Evolutionary conservation across 2,113 vertebrate genomes (phyloP), one percentile per base, ranked within the genome.

Genomic region (Ptychochromis oligacanthus): DNA sequence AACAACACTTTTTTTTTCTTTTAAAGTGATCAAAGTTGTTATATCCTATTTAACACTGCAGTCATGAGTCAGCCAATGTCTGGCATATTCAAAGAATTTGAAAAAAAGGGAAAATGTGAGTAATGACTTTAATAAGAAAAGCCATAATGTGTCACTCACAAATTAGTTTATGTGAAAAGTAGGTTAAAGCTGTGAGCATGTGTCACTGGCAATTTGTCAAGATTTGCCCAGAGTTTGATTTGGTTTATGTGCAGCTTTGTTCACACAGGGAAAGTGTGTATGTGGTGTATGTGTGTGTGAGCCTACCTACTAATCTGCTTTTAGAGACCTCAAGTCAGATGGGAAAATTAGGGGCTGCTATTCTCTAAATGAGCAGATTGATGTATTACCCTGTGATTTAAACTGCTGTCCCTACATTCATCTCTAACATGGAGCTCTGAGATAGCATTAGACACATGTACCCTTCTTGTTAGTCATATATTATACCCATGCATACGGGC

Each of bases 301-400:
- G 7, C 11, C 46, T 75, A 13, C 58, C 26, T 12, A 18, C 57
- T 79, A 55, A 70, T 75, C 70, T 80, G 43, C 64, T 26, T 78
- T 59, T 43, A 82, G 55, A 85, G 28, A 70, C 65, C 5, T 31
- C n/a, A 52, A 54, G 59, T 54, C 74, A 76, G 54, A 78, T 15
- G 58, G 20, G 38, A 10, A 75, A 64, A 88, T 83, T 67, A 77
- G 36, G 20, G 1, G 36, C 74, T 81, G 77, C 40, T 40, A 18
- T 46, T 84, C 75, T 83, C 20, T 43, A 70, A 84, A 75, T 81
- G 57, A 83, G 75, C 80, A 55, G 67, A 85, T 77, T 38, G 28
- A 10, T 17, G 52, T 40, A 10, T 77, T 70, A 58, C 57, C 79
- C 56, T 87, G 17, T 89, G 79, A 86, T 88, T 82, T 56, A 72